Conservation (phyloP, 2,113 vertebrate genomes). For the Podarcis raffonei region DNA sequence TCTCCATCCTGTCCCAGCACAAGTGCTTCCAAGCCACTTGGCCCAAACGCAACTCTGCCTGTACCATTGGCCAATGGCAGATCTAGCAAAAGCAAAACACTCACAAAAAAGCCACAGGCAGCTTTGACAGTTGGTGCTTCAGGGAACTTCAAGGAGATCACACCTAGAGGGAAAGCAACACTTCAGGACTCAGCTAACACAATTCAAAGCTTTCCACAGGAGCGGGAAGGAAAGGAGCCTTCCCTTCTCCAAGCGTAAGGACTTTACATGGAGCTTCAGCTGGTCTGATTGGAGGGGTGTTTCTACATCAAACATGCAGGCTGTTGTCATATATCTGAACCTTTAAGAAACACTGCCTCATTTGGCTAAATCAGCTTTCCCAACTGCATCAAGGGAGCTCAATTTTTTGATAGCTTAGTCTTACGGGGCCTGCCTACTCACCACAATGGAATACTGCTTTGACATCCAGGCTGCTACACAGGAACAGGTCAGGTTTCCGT, state of each 20-base stretch:
- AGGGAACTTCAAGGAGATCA: constrained; percentile 97
- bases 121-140: constrained; percentile 98
- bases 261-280: background rate
- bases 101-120: constrained; percentile 96
- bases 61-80: background rate
- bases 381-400: background rate
- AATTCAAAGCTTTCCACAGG: background rate
- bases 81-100: constrained; percentile 40
- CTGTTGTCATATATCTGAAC: background rate
- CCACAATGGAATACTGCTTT: constrained; percentile 98
- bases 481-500: constrained; percentile 97
- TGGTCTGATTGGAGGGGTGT: background rate
- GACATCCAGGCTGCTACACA: constrained; percentile 94
- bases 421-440: constrained; percentile 76
- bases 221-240: background rate
- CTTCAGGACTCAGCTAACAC: constrained; percentile 37
- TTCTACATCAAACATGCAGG: background rate
- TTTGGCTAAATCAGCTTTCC: background rate
- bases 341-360: background rate
- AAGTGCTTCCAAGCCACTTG: background rate
- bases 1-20: background rate
- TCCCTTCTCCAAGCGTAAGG: background rate
- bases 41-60: background rate
- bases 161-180: constrained; percentile 75
- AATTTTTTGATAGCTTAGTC: background rate